Base-by-base conservation (phyloP, 2,888 invertebrate species). In the Leptarthrus brevirostris region DNA sequence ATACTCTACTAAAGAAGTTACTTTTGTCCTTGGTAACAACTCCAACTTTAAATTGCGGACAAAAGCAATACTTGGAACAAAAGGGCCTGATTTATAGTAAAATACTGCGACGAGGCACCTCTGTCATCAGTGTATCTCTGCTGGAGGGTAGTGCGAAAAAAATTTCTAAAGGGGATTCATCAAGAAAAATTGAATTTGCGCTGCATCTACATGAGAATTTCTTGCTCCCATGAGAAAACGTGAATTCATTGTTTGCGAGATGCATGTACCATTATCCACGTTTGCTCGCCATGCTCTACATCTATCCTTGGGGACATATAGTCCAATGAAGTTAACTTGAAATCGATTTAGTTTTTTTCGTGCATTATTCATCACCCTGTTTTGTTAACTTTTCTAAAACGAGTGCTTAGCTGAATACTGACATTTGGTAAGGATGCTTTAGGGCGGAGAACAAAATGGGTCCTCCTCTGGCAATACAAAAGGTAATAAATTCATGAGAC, bases 71-170 rank as follows among this genome's bases (percentile, higher is more conserved):
- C 14, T 26, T 69, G 58, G 66, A 73, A 73, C 73, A 73, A 75
- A 75, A 49, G 70, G n/a, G 16, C 44, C 56, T 56, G 69, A 75
- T 75, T 75, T 73, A 72, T 73, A 58, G 74, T 52, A 22, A 22
- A 69, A 52, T 52, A 49, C 30, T 30, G 14, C n/a, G 40, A 52
- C 18, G 22, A 52, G 8, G 18, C 30, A 24, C 54, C 30, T 54
- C 30, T 14, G 14, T 54, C 54, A 24, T 26, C 54, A n/a, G 30
- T 24, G 26, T 47, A 66, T 47, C 16, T 14, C 47, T 14, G 18
- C 3, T 5, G n/a, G 34, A 20, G 24, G 24, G 12, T 16, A 22
- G 40, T 24, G n/a, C 44, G 18, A 12, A 44, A 18, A 16, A 47
- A 22, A 6, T 18, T 20, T 20, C 52, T 52, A 52, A 69, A 52